phyloP scores from a whole-genome alignment of 2,113 vertebrate genomes.

The Neotragus moschatus region DNA sequence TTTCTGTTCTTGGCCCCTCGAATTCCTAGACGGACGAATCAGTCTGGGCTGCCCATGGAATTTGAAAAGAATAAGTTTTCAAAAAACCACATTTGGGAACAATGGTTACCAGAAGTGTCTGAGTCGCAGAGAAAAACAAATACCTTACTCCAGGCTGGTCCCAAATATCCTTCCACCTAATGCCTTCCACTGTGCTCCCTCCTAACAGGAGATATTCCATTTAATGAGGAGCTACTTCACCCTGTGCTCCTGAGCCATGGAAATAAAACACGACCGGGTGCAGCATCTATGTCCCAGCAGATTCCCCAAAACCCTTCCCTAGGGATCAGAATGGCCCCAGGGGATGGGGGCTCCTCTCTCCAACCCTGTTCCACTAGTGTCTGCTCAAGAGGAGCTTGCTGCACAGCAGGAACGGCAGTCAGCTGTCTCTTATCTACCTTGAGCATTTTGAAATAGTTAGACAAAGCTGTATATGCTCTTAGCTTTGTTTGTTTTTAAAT shows the following conservation, averaged over 20 bases:
- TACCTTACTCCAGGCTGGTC: not conserved
- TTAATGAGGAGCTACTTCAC: not conserved
- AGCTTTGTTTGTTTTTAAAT: not conserved
- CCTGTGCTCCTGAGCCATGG: not conserved
- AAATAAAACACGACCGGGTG: not conserved
- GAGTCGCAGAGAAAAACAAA: slow-evolving; percentile 23
- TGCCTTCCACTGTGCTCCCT: fast-evolving
- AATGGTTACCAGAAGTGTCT: slow-evolving; percentile 64
- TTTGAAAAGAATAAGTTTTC: slow-evolving; percentile 63
- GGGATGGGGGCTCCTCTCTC: not conserved
- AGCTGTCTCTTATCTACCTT: not conserved
- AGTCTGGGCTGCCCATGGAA: slow-evolving; percentile 65
- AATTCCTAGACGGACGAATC: slow-evolving; percentile 71
- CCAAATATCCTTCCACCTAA: not conserved
- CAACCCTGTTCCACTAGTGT: not conserved
- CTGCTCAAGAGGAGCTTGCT: not conserved
- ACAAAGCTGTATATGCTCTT: not conserved
- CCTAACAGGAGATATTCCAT: not conserved
- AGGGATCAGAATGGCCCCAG: not conserved
- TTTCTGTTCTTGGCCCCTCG: slow-evolving; percentile 48
- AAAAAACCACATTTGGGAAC: slow-evolving; percentile 64
- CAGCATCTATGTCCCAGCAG: not conserved
- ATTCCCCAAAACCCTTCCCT: not conserved
- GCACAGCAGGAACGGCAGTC: fast-evolving
- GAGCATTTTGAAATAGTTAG: not conserved